These are phyloP conservation scores for Eustalomyia histrio DNA, from an alignment of 2,888 invertebrate genomes.

Conservation along the genomic window DNA sequence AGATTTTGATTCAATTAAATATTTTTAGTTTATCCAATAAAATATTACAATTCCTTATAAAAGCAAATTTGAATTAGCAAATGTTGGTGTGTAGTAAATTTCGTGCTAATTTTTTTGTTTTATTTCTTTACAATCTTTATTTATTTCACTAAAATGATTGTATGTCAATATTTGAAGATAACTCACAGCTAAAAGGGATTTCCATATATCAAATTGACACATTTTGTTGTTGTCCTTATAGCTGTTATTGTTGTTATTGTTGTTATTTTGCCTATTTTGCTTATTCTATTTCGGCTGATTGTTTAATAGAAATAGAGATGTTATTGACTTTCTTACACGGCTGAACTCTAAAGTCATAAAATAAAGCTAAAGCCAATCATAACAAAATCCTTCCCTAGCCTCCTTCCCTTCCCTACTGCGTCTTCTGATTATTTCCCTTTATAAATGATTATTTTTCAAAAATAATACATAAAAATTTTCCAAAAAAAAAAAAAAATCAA, in stretches of 20 bases:
- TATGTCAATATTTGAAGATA: slow-evolving; percentile 47
- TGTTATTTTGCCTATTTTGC: background rate
- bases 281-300: background rate
- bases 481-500: slow-evolving; percentile 28
- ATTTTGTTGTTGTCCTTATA: background rate
- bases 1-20: background rate
- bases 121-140: background rate
- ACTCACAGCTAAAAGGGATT: slow-evolving; percentile 37
- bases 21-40: too few species aligned
- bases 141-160: slow-evolving; percentile 50
- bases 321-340: slow-evolving; percentile 56
- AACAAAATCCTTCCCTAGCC: background rate
- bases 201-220: slow-evolving; percentile 37
- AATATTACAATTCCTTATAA: too few species aligned
- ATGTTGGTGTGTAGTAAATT: slow-evolving; percentile 33
- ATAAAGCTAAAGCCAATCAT: slow-evolving; percentile 29
- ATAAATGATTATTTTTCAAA: slow-evolving; percentile 3
- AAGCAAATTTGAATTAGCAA: background rate
- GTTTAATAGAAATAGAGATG: slow-evolving; percentile 38
- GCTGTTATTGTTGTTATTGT: background rate
- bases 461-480: slow-evolving; percentile 2
- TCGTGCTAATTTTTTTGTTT: slow-evolving; percentile 34
- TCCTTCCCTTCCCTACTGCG: background rate
- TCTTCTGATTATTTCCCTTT: background rate
- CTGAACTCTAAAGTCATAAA: slow-evolving; percentile 29